Evolutionary conservation across 2,113 vertebrate species (phyloP).

Genomic region (Columbina picui): DNA sequence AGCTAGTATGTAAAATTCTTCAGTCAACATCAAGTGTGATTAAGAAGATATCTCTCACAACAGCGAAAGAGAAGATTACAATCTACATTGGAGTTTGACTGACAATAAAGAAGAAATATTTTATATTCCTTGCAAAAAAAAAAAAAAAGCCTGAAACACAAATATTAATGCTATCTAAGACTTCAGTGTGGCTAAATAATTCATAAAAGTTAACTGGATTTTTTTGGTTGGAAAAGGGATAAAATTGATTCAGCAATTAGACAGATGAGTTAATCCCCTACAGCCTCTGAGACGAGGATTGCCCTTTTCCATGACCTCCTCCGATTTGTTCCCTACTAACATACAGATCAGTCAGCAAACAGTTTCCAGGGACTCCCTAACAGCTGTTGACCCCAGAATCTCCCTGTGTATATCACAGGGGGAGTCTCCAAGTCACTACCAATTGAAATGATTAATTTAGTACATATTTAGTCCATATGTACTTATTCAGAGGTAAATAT

Average conservation of each 20-base stretch:
- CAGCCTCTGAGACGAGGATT: not conserved
- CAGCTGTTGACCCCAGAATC: not conserved
- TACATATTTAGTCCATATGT: not conserved
- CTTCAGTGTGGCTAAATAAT: conserved; percentile 31
- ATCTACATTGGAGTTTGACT: not conserved
- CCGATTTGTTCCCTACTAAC: not conserved
- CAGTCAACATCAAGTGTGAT: not conserved
- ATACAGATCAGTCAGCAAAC: not conserved
- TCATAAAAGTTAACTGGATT: conserved; percentile 56
- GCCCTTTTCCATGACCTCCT: not conserved
- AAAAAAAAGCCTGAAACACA: not conserved
- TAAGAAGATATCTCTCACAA: conserved; percentile 12
- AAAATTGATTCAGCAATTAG: not conserved
- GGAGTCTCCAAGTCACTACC: not conserved
- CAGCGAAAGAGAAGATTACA: not conserved
- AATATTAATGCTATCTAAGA: conserved; percentile 35
- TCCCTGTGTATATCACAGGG: not conserved
- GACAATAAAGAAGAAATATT: not conserved
- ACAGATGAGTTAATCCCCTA: not conserved
- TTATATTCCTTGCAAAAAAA: not conserved
- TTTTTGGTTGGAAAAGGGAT: not conserved
- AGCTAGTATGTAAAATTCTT: not conserved
- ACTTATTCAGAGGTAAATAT: not conserved
- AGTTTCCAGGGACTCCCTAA: not conserved
- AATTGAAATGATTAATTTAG: not conserved